Evolutionary conservation across 1,140 invertebrate species (phyloP), one percentile per base, ranked within the genome.

Genomic region (Heliconius himera): DNA sequence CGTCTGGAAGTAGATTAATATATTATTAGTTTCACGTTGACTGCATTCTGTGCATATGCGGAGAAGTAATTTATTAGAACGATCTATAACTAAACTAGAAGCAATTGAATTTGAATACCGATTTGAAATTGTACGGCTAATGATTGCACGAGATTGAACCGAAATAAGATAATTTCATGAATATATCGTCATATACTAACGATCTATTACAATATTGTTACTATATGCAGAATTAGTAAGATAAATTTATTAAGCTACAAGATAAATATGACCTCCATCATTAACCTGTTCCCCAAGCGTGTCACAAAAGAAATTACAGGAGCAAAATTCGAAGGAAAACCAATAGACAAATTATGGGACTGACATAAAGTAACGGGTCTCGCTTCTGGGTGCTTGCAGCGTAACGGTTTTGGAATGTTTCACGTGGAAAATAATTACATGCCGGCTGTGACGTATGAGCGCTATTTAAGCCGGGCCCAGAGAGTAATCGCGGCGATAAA

Each of bases 351-450:
- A 91, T 91, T 88, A 88, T 87, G 85, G 83, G 83, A 82, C 83
- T 81, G 84, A 83, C 86, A 83, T 84, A 86, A 87, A 83, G 84
- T 86, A 88, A 83, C 82, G 82, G 82, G 81, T 82, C 70, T 78
- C 82, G 76, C 78, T 85, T 70, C 82, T 81, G 87, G 86, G 87
- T 88, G 82, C 84, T 86, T 80, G 83, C 79, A 78, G 83, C 82
- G 82, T 81, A 80, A 77, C 85, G 85, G 88, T 92, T 93, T 92
- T 92, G 89, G 88, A 89, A 84, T 82, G 88, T 90, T 91, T 85
- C 88, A 88, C 90, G 89, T 90, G 87, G 84, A 87, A 94, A 94
- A 94, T 94, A 93, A 94, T 94, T 92, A 94, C 91, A 92, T 88
- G 90, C 85, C 84, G 80, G 70, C 86, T 76, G 91, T 93, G 91